Base-by-base conservation (phyloP, 2,888 invertebrate genomes). In the Xestia ashworthii region DNA sequence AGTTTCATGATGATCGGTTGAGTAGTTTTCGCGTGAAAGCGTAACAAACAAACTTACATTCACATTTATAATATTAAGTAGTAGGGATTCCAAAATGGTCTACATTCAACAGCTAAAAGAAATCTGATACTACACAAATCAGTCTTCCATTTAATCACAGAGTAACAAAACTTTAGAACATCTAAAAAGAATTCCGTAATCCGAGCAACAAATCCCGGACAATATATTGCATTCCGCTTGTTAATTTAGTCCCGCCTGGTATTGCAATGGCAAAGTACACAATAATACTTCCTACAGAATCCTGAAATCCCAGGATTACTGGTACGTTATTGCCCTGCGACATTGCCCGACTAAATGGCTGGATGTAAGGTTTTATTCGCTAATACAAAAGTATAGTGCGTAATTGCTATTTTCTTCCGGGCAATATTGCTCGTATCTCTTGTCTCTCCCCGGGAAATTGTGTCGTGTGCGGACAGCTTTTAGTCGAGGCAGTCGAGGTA, bases 251-350 rank as follows among this genome's bases (percentile, higher is more conserved):
- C 88, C 78, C 85, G 89, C 81, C 86, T 81, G 81, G 79, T 87
- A 92, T 89, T 92, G 92, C 92, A 91, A 89, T 88, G 74, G 91
- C 83, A 88, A 91, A 90, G 90, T 92, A 93, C 91, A 92, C 93
- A 94, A 92, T 93, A 91, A 91, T 90, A 91, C 88, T 89, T 89
- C 83, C 85, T 81, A 83, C 84, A 86, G 86, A 81, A 90, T 85
- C 89, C 91, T 90, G 90, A 89, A 90, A 91, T 91, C 92, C 89
- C 76, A 78, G 95, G 95, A 95, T 95, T 95, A 95, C 93, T 87
- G 84, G 86, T 83, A 88, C 86, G 92, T 93, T 94, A 95, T 95
- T 95, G 93, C 94, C 92, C 87, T 81, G 85, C 79, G 88, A 86
- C 90, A 88, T 84, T 75, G 78, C 81, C 78, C 85, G 80, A 83